Conservation (phyloP, 2,797 vertebrate genomes). For the Emys orbicularis region DNA sequence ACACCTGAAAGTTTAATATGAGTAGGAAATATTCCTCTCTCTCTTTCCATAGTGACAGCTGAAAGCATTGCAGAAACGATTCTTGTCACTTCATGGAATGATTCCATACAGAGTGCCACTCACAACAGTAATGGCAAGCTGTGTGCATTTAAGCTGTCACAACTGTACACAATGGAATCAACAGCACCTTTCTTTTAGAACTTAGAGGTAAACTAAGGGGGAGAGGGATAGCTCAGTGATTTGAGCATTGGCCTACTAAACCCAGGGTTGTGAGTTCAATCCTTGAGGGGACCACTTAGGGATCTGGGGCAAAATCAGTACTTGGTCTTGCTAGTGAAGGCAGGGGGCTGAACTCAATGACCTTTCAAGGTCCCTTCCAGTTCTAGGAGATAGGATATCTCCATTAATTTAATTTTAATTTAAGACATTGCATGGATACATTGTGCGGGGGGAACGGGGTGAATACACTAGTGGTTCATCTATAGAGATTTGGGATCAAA, state of each 20-base stretch:
- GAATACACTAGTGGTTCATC: not conserved
- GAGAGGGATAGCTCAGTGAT: too few relatives aligned
- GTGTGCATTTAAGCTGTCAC: not conserved
- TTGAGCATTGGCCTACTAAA: too few relatives aligned
- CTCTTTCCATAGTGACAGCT: not conserved
- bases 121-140: not conserved
- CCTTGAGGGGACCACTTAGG: too few relatives aligned
- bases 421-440: not conserved
- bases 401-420: too few relatives aligned
- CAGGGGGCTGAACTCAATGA: too few relatives aligned
- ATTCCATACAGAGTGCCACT: not conserved
- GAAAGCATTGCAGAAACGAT: not conserved
- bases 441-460: not conserved
- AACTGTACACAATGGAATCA: not conserved
- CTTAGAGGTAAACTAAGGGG: not conserved
- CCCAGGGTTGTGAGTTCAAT: too few relatives aligned
- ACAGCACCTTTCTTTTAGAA: not conserved
- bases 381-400: too few relatives aligned
- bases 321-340: too few relatives aligned
- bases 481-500: not conserved
- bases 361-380: too few relatives aligned
- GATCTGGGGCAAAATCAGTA: too few relatives aligned
- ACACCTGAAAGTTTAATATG: not conserved
- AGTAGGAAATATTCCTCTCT: not conserved
- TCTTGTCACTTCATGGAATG: rapidly evolving